Evolutionary conservation across 2,888 invertebrate species (phyloP).

Genomic region (Meliscaeva auricollis): DNA sequence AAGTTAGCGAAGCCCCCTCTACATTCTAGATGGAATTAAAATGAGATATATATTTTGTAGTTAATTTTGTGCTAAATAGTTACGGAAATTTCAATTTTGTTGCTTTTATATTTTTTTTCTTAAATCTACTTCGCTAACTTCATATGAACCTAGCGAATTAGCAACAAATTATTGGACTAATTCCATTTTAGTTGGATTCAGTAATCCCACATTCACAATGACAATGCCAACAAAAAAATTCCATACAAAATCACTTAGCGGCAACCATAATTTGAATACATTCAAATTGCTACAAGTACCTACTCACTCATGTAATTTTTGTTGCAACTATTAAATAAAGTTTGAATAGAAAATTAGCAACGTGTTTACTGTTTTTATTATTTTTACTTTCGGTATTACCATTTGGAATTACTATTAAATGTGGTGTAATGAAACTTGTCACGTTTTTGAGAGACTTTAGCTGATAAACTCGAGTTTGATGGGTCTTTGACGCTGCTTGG

Average conservation of each 20-base stretch:
- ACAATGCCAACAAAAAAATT: no score
- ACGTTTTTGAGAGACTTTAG: conserved; percentile 10
- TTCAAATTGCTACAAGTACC: background rate
- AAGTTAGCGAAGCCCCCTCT: no score
- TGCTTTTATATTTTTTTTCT: no score
- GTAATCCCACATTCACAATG: no score
- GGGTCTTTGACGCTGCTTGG: background rate
- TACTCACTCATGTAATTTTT: background rate
- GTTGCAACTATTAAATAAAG: background rate
- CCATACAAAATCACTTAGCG: background rate
- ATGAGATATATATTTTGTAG: no score
- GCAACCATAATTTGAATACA: background rate
- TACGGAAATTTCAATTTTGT: no score
- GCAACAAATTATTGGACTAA: no score
- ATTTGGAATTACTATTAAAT: conserved; percentile 11
- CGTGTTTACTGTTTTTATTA: background rate
- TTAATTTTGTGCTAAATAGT: no score
- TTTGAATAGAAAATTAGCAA: conserved; percentile 13
- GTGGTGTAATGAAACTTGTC: conserved; percentile 7
- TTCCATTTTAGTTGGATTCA: no score
- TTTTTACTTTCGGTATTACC: background rate
- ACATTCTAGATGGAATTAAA: no score
- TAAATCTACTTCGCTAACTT: no score
- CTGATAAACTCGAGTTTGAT: background rate
- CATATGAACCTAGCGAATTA: no score